Base-by-base conservation (phyloP, 1,140 invertebrate genomes). In the Lethrus apterus region DNA sequence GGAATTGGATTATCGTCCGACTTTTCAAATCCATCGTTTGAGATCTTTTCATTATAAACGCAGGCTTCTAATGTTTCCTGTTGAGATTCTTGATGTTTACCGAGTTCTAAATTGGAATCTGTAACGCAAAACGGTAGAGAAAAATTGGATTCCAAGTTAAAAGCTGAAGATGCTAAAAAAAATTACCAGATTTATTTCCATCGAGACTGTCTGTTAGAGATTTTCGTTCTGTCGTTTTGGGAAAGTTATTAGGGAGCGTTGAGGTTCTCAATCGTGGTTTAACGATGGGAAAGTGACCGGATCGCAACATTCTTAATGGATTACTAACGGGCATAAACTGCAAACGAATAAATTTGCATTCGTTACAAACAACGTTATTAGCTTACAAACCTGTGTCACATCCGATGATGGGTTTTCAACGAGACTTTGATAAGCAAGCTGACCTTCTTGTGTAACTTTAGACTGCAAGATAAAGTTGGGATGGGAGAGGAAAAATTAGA, bases 1-100 rank as follows among this genome's bases (percentile, higher is more conserved):
- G 89, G 89, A 49, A 90, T 78, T 1, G 81, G 79, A 70, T 87
- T 87, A 14, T 74, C 70, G 13, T 77, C 75, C n/a, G 17, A n/a
- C 41, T 71, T 67, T 36, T 60, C 49, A 8, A 32, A 26, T 26
- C 23, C 5, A 26, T 26, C 23, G 23, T 5, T 5, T n/a, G 23
- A 26, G 23, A 14, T n/a, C 19, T 38, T 21, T 38, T 20, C 18
- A 20, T 17, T 38, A 23, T 38, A 19, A 21, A 21, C 8, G 18
- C 10, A 9, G 40, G 17, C 10, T 42, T 42, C 24, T 18, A 21
- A 1, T 3, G 24, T 26, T 26, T 8, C 23, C 3, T 8, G 14
- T 14, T 13, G 40, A n/a, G 18, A 2, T 26, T 42, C 40, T 42
- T 42, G 40, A 3, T 26, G 40, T 42, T 42, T 24, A 17, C 10